Conservation (phyloP, 1,140 invertebrate species). For the Lepidurus packardi region DNA sequence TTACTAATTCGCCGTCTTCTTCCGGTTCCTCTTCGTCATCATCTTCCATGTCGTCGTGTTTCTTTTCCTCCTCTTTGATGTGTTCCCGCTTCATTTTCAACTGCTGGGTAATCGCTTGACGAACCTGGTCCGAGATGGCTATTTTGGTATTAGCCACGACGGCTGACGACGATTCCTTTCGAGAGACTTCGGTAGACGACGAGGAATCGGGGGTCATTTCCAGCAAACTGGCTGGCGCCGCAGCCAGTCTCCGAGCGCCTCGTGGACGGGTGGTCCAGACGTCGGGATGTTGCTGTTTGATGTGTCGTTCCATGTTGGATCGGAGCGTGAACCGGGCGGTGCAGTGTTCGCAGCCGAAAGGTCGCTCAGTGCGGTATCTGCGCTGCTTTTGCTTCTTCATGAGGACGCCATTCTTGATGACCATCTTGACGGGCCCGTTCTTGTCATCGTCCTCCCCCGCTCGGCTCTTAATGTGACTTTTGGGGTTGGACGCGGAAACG, state of each 20-base stretch:
- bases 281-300: constrained; percentile 87
- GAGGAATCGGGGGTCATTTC: constrained; percentile 26
- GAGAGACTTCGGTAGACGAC: constrained; percentile 36
- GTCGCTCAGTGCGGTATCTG: constrained; percentile 81
- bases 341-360: constrained; percentile 82
- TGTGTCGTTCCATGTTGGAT: constrained; percentile 88
- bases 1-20: constrained; percentile 57
- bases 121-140: constrained; percentile 62
- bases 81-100: constrained; percentile 53
- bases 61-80: constrained; percentile 34
- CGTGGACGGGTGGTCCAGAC: constrained; percentile 72
- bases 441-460: background rate
- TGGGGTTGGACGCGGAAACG: background rate
- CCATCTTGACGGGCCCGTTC: constrained; percentile 57
- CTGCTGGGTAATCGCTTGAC: constrained; percentile 71
- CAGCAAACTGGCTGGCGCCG: constrained; percentile 37
- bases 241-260: constrained; percentile 48
- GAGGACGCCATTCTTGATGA: constrained; percentile 78
- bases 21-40: constrained; percentile 56
- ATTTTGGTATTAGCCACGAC: constrained; percentile 19
- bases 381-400: constrained; percentile 87
- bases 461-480: background rate
- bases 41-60: constrained; percentile 45
- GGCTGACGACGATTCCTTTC: constrained; percentile 24
- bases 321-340: constrained; percentile 79